Evolutionary conservation across 2,797 vertebrate genomes (phyloP).

Genomic region (Smutsia gigantea): DNA sequence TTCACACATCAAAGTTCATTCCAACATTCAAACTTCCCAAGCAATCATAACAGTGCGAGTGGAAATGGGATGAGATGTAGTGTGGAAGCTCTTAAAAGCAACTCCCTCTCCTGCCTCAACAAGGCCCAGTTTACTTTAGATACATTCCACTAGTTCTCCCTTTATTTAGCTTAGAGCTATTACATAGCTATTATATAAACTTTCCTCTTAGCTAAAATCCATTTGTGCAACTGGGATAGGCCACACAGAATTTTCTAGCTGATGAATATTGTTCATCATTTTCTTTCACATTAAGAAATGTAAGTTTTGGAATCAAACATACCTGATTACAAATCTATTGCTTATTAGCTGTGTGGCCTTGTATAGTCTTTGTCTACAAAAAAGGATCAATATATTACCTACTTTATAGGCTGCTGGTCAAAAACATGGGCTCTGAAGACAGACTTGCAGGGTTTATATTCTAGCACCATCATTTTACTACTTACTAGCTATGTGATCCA

Average conservation of each 20-base stretch:
- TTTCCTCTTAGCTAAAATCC: neutral
- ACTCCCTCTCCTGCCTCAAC: neutral
- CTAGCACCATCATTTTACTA: neutral
- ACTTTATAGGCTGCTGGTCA: neutral
- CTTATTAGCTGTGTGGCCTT: neutral
- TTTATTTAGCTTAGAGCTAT: constrained; percentile 3
- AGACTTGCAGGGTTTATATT: neutral
- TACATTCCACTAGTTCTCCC: neutral
- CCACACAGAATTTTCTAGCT: neutral
- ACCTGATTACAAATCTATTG: neutral
- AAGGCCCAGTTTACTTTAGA: neutral
- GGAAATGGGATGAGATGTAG: neutral
- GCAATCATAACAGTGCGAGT: neutral
- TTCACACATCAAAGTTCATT: neutral
- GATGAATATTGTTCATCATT: neutral
- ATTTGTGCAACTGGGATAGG: neutral
- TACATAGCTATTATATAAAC: neutral
- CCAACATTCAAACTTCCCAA: neutral
- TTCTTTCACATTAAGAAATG: neutral
- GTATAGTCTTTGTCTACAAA: neutral
- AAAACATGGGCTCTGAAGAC: neutral
- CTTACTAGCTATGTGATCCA: neutral
- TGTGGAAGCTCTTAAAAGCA: neutral
- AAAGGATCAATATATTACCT: neutral
- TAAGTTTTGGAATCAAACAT: neutral